Conservation (phyloP, 2,797 vertebrate species). For the Siniperca obscura region DNA sequence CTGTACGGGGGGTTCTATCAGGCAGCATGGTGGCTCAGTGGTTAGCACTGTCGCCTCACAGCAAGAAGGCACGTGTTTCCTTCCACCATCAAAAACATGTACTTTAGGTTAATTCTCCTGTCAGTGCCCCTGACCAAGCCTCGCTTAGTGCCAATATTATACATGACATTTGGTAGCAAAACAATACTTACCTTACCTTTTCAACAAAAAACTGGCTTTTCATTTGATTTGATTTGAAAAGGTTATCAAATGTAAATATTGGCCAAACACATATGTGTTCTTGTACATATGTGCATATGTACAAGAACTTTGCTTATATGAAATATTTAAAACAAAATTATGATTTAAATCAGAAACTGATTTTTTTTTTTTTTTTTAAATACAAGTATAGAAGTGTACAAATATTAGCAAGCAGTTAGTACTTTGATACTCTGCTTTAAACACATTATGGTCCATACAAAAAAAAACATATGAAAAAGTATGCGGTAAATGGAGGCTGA, state of each 20-base stretch:
- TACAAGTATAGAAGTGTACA: neutral
- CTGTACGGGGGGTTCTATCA: too few relatives aligned
- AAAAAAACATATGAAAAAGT: fast-evolving
- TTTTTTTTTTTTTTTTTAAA: neutral
- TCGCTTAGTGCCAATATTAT: too few relatives aligned
- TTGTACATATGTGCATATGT: too few relatives aligned
- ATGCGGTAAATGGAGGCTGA: neutral
- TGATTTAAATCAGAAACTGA: neutral
- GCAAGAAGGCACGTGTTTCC: too few relatives aligned
- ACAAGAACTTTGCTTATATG: neutral
- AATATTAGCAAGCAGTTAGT: neutral
- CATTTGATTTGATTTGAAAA: neutral
- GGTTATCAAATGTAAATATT: neutral
- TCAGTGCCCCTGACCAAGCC: too few relatives aligned
- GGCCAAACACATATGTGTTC: neutral
- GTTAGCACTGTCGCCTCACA: too few relatives aligned
- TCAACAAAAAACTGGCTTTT: neutral
- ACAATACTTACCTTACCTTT: neutral
- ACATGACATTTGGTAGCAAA: neutral
- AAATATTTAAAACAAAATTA: neutral
- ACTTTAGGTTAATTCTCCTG: too few relatives aligned
- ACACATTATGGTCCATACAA: neutral
- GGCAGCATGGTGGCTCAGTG: too few relatives aligned
- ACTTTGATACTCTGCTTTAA: neutral
- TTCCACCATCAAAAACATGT: too few relatives aligned